These are phyloP conservation scores for Geodia barretti DNA, from an alignment of 37 sponge, comb jelly and placozoan species.

Conservation along the genomic window DNA sequence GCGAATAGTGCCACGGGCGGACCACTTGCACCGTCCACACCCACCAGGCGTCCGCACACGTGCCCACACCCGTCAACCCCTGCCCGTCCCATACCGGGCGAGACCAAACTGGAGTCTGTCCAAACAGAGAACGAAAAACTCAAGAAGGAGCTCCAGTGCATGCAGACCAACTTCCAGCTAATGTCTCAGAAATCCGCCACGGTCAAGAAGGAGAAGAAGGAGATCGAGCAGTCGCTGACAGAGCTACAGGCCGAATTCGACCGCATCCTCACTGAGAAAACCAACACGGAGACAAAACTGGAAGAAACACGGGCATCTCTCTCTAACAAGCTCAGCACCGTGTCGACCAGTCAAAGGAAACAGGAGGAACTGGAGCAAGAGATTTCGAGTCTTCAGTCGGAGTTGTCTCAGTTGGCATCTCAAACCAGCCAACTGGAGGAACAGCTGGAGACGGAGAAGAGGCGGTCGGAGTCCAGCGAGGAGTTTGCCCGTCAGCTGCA, in stretches of 20 bases:
- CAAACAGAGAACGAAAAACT: conserved; percentile 38
- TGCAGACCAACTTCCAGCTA: conserved; percentile 57
- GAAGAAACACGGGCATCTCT: conserved; percentile 12
- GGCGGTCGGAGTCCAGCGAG: neutral
- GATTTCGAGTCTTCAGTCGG: neutral
- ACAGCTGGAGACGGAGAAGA: neutral
- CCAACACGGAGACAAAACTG: conserved; percentile 7
- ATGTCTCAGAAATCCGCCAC: conserved; percentile 45
- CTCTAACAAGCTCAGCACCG: neutral
- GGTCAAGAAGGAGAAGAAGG: conserved; percentile 46
- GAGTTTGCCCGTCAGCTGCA: neutral
- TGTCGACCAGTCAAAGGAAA: neutral
- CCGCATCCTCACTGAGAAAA: conserved; percentile 25
- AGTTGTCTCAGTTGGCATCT: neutral
- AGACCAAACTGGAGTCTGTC: conserved; percentile 25
- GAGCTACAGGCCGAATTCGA: conserved; percentile 40
- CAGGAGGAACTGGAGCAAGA: conserved; percentile 1
- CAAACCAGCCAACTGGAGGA: neutral
- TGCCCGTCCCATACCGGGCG: conserved; percentile 28
- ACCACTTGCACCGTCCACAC: neutral
- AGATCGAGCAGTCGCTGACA: conserved; percentile 16
- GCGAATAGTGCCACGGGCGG: neutral
- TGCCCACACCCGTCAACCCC: conserved; percentile 4
- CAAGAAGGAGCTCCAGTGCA: conserved; percentile 52
- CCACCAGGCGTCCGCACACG: neutral